Evolutionary conservation across 2,888 invertebrate genomes (phyloP), one percentile per base, ranked within the genome.

Genomic region (Thereva nobilitata): DNA sequence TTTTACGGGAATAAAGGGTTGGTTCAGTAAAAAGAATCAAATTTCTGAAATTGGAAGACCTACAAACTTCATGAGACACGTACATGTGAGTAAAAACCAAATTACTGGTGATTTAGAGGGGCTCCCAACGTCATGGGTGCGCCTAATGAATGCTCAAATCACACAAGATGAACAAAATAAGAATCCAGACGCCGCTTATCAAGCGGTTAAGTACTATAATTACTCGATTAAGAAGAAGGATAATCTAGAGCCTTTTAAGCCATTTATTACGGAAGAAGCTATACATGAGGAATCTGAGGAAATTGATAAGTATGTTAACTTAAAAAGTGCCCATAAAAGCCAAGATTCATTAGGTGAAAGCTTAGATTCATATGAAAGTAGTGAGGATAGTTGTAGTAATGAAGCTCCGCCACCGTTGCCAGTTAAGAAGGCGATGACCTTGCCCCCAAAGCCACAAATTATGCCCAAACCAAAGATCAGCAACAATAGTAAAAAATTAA

Each of bases 171-270:
- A 95, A 77, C 93, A 95, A 80, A 87, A 89, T 78, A 88, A 93
- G 74, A 93, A 97, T 82, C 96, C 96, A 3, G 87, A 89, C 74
- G 95, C 95, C 44, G 94, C 94, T 1, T 87, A 94, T 66, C 92
- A 93, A 76, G 97, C 96, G 37, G 87, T 97, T 63, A 93, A 93
- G 76, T 93, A 90, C 77, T 95, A 94, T 78, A 92, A 93, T 78
- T 92, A 92, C 81, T 90, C 91, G 7, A 90, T 92, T 72, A 92
- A 92, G 76, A 91, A 92, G 74, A 90, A 91, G 73, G 87, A 88
- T 55, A 86, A 85, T 53, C 85, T 85, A 63, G 88, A 88, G 53
- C 86, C 86, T 4, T 91, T 91, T 75, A 93, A 93, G 76, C 90
- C 89, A 0, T 87, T 92, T 71, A 86, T 91, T n/a, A 92, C 92